Percentiles rank a stretch among this genome's conserved stretches.
Conservation (phyloP, 2,113 vertebrate genomes). For the Myotis brandtii region DNA sequence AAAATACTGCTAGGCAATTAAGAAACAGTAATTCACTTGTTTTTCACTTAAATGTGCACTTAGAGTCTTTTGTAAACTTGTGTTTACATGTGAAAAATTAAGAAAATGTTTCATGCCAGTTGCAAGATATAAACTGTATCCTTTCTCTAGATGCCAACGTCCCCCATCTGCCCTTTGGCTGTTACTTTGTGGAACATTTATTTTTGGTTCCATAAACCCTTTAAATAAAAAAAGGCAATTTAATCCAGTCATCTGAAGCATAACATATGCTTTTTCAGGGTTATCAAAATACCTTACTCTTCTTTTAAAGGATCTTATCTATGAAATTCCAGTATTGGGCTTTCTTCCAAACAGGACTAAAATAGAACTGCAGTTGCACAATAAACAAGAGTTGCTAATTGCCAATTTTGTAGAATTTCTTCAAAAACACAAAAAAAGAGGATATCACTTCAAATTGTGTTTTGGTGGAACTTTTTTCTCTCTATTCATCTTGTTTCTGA, state of each 20-base stretch:
- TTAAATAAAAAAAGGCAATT: conserved; percentile 52
- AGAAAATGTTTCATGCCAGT: background rate
- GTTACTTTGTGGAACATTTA: conserved; percentile 38
- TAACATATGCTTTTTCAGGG: conserved; percentile 54
- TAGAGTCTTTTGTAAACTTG: background rate
- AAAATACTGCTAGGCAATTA: background rate
- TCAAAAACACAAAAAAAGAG: conserved; percentile 57
- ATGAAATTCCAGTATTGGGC: conserved; percentile 64
- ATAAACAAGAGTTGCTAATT: conserved; percentile 83
- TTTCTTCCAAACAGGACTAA: conserved; percentile 67
- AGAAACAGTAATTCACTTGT: background rate
- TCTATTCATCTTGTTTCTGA: conserved; percentile 81
- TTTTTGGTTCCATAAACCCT: conserved; percentile 51
- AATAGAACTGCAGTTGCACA: conserved; percentile 80
- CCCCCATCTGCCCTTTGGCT: conserved; percentile 42
- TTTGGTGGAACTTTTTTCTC: conserved; percentile 73
- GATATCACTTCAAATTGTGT: conserved; percentile 59
- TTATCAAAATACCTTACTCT: conserved; percentile 72
- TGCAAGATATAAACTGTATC: background rate
- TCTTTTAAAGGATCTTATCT: conserved; percentile 70
- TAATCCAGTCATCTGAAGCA: conserved; percentile 66
- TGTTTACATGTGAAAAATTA: conserved; percentile 17
- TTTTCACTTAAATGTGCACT: background rate
- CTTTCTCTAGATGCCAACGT: conserved; percentile 11
- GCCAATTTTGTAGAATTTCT: conserved; percentile 61